These are phyloP conservation scores for Rhingia campestris DNA, from an alignment of 2,888 invertebrate species.

Conservation along the genomic window DNA sequence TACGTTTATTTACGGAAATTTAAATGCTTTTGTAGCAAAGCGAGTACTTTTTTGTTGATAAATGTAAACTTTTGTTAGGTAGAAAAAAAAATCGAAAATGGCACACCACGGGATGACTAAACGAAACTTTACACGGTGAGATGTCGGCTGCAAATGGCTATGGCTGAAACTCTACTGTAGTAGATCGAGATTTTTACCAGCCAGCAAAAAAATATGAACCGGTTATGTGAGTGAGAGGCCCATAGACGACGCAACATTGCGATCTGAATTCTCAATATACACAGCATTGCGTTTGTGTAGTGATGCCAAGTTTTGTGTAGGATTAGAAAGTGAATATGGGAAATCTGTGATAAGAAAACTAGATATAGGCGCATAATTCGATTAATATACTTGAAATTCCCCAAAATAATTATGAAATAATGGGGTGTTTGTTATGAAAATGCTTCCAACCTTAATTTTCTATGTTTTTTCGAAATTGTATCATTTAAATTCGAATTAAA, in stretches of 20 bases:
- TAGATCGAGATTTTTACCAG: conserved; percentile 61
- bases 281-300: conserved; percentile 12
- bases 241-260: conserved; percentile 48
- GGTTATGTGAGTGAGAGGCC: conserved; percentile 61
- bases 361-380: background rate
- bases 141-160: conserved; percentile 74
- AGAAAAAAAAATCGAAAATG: conserved; percentile 73
- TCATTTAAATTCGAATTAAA: too few relatives aligned
- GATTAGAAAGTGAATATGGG: conserved; percentile 2
- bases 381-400: too few relatives aligned
- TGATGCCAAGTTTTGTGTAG: conserved; percentile 46
- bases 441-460: too few relatives aligned
- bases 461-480: too few relatives aligned
- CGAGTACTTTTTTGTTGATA: conserved; percentile 50
- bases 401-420: too few relatives aligned
- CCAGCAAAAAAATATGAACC: conserved; percentile 52
- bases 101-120: conserved; percentile 75
- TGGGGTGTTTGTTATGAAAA: too few relatives aligned
- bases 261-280: too few relatives aligned
- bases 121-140: conserved; percentile 75
- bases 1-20: conserved; percentile 65
- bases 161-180: conserved; percentile 68
- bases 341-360: background rate
- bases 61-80: conserved; percentile 57
- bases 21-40: conserved; percentile 63